Percentiles rank a stretch among this genome's conserved stretches.
phyloP scores from a whole-genome alignment of 1,140 invertebrate genomes.

The Euglossa dilemma region DNA sequence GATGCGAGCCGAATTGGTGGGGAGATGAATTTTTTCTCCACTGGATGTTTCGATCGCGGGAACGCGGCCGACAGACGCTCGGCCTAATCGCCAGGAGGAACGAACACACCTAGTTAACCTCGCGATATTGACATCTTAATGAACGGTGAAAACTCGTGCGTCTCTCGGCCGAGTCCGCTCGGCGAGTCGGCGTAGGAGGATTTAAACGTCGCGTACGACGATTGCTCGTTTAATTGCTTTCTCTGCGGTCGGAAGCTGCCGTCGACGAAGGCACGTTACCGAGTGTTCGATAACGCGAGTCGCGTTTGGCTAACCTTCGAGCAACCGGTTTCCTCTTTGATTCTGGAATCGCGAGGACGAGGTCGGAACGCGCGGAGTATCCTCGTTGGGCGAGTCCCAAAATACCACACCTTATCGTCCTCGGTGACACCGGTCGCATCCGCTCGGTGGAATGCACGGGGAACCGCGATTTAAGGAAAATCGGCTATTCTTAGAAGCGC shows the following conservation, averaged over 20 bases:
- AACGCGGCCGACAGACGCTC: conserved; percentile 36
- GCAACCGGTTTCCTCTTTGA: not conserved
- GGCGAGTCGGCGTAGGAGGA: conserved; percentile 70
- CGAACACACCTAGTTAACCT: conserved; percentile 74
- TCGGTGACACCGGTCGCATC: too few species aligned
- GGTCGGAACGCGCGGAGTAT: too few species aligned
- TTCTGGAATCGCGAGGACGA: not conserved
- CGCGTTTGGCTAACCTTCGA: not conserved
- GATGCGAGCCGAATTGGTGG: not conserved
- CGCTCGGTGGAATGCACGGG: not conserved
- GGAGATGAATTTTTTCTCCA: too few species aligned
- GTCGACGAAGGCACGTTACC: not conserved
- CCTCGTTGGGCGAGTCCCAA: too few species aligned
- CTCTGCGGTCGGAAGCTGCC: not conserved
- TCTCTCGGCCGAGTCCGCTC: conserved; percentile 53
- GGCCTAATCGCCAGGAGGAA: conserved; percentile 67
- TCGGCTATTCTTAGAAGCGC: not conserved
- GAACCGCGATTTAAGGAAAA: not conserved
- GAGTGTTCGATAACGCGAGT: not conserved
- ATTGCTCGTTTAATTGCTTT: conserved; percentile 78
- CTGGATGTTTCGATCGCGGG: not conserved
- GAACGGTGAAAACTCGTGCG: conserved; percentile 68
- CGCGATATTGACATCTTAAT: conserved; percentile 78
- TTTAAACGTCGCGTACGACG: conserved; percentile 65
- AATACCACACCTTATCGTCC: too few species aligned